Conservation (phyloP, 2,888 invertebrate species). For the Muschampia plurimacula region DNA sequence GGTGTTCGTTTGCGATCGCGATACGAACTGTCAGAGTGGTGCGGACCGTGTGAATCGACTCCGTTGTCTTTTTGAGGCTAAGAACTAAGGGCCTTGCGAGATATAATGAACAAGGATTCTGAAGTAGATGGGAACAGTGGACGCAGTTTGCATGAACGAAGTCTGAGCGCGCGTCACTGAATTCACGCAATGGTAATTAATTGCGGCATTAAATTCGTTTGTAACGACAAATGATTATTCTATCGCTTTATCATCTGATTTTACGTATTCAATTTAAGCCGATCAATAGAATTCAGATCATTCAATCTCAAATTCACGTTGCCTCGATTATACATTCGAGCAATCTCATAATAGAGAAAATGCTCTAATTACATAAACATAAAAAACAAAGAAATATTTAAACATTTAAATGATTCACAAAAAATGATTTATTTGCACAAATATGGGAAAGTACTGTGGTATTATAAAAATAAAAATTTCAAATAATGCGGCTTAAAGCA, state of each 20-base stretch:
- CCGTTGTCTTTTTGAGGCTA: constrained; percentile 53
- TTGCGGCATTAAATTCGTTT: neutral
- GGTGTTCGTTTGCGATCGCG: constrained; percentile 72
- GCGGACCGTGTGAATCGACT: constrained; percentile 76
- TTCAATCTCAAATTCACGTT: neutral
- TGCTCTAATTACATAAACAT: too few relatives aligned
- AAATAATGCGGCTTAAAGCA: too few relatives aligned
- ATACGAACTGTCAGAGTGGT: constrained; percentile 64
- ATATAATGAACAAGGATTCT: constrained; percentile 31
- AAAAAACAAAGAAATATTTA: too few relatives aligned
- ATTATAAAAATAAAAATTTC: too few relatives aligned
- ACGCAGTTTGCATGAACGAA: constrained; percentile 14
- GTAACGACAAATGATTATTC: neutral
- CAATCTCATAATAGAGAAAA: too few relatives aligned
- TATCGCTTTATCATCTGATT: neutral
- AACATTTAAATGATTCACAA: too few relatives aligned
- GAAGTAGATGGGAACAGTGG: constrained; percentile 8
- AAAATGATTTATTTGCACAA: too few relatives aligned
- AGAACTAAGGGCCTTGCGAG: constrained; percentile 34
- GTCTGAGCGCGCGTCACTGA: constrained; percentile 10
- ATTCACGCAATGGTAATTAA: constrained; percentile 14
- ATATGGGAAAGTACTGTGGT: too few relatives aligned
- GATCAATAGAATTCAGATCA: too few relatives aligned
- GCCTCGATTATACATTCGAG: too few relatives aligned
- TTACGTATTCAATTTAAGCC: too few relatives aligned